Base-by-base conservation (phyloP, 2,113 vertebrate species). In the Oxygymnocypris stewartii region DNA sequence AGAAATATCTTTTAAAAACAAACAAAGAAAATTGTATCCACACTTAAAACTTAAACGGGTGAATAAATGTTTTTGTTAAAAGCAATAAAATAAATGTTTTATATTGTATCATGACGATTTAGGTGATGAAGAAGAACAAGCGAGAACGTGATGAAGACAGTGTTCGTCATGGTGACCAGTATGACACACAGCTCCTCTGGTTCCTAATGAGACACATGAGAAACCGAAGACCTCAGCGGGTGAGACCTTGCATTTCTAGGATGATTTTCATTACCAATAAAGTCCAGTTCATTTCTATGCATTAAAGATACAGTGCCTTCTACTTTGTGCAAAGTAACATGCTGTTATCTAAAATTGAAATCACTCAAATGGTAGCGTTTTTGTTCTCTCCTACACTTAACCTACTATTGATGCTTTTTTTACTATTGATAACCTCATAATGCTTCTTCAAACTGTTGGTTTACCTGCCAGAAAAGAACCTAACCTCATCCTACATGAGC, bases 111-210 rank as follows among this genome's bases (percentile, higher is more conserved):
- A 63, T 84, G 25, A n/a, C 82, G 3, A 11, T 76, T 10, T 89
- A 98, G 97, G 95, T 98, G 89, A 98, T 98, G 93, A 98, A 98
- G 94, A 98, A 98, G 92, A 99, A 99, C 93, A 99, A 98, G 91
- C 94, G 96, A 28, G 97, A 98, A 85, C 94, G 97, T 0, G 97
- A 99, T 0, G 96, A 98, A 88, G 97, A 98, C 90, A 97, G 96
- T 59, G 91, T 97, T 69, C 96, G 97, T 77, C 97, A 98, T 40
- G 96, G 96, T 0, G 97, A 99, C 92, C 94, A 97, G 93, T 98
- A 98, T 0, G 97, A 98, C 91, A 97, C 96, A 85, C 97, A 98
- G 93, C 95, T 98, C 94, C 95, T 99, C 85, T 99, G 97, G 97
- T 98, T 98, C 92, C 96, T 99, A 79, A 98, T 99, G 97, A 96